Evolutionary conservation across 30 jellyfish, hydroid and myxozoan species (phyloP), one percentile per base, ranked within the genome.

Genomic region (Turritopsis dohrnii): DNA sequence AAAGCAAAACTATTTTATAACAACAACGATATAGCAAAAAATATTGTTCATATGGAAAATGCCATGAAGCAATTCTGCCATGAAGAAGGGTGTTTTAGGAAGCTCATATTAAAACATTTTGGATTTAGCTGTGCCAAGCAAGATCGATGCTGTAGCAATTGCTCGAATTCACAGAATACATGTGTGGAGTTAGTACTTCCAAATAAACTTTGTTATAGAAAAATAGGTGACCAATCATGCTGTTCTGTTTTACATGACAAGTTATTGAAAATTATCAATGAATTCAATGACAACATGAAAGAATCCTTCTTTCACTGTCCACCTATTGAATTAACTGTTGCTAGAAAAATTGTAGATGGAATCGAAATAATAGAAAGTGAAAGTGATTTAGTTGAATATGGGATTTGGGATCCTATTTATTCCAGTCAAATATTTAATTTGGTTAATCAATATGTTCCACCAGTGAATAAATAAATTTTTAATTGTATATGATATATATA

Each of bases 401-500:
- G 31, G 8, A 28, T 74, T 74, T 22, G 82, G 82, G 82, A 74
- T 29, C 72, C 28, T 25, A 25, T 8, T 22, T 74, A 22, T 22
- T 25, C 82, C 24, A 29, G 54, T 20, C 28, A 25, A 19, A 74
- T 74, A 8, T 74, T 21, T 30, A 20, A 74, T 22, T 19, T 21
- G 20, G 31, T 74, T 22, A 29, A 22, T 22, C 28, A 74, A 30
- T 74, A 74, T 29, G 82, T 71, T 28, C 82, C 82, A 74, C 60
- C 13, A 41, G 60, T 41, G 60, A 41, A 41, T 41, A 13, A 41
- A 41, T 41, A 13, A 41, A 41, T 41, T 41, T 41, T 41, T 41
- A 41, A 41, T 41, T n/a, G 13, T 41, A 41, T 3, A 3, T 41
- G 13, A 13, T 41, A 41, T 41, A 3, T 41, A 3, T n/a, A n/a